A percentile compares a stretch with the other conserved stretches of the same genome.
Evolutionary conservation across 2,888 invertebrate genomes (phyloP).

Genomic region (Polydrusus tereticollis): DNA sequence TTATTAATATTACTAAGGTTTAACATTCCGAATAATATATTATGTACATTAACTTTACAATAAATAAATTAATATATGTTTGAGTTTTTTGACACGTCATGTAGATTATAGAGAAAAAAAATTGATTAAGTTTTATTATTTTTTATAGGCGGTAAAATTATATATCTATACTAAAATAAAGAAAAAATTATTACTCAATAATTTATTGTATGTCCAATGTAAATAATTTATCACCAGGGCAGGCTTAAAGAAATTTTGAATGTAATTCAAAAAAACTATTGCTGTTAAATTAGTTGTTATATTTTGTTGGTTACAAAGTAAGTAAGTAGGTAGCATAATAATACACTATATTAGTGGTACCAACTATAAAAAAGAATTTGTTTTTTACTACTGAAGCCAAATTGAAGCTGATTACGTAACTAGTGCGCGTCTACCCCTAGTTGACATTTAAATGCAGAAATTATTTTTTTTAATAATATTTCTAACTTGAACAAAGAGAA

Average conservation of each 20-base stretch:
- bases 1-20: too few relatives aligned
- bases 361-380: background rate
- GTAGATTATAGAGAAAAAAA: background rate
- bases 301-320: background rate
- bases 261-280: background rate
- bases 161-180: too few relatives aligned
- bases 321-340: background rate
- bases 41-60: background rate
- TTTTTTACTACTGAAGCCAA: too few relatives aligned
- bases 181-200: conserved; percentile 1
- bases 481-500: too few relatives aligned
- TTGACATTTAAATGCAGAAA: too few relatives aligned
- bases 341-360: background rate
- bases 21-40: too few relatives aligned
- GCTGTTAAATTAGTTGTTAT: background rate
- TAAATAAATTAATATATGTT: background rate
- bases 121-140: background rate
- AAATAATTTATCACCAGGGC: background rate
- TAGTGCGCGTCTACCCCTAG: too few relatives aligned
- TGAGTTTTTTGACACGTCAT: background rate
- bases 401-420: too few relatives aligned
- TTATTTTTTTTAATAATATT: too few relatives aligned
- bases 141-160: conserved; percentile 8
- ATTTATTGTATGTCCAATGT: conserved; percentile 17
- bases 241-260: background rate